phyloP scores from a whole-genome alignment of 2,888 invertebrate genomes.

The Temnothorax ravouxi region DNA sequence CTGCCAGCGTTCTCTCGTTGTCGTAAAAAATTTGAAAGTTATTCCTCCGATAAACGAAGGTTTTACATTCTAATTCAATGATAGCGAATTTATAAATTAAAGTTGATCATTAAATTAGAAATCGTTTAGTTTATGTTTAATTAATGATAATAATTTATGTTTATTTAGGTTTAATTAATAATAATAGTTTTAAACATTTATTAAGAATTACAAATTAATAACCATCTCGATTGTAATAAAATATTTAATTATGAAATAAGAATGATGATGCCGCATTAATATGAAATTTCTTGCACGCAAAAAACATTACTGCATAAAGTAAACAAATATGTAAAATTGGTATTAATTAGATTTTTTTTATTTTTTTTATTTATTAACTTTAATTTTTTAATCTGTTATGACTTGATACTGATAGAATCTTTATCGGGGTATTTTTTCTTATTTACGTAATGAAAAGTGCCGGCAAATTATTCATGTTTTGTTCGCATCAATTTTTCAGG shows the following conservation, averaged over 20 bases:
- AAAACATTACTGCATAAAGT: neutral
- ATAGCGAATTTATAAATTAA: neutral
- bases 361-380: neutral
- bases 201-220: neutral
- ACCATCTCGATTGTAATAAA: neutral
- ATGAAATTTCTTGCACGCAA: neutral
- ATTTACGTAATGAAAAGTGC: neutral
- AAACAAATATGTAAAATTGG: neutral
- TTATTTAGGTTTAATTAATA: neutral
- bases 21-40: neutral
- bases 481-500: slow-evolving; percentile 89
- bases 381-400: neutral
- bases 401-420: neutral
- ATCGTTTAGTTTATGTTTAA: neutral
- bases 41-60: neutral
- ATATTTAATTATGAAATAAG: neutral
- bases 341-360: neutral
- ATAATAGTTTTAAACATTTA: neutral
- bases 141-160: neutral
- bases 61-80: neutral
- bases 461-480: neutral
- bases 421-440: neutral
- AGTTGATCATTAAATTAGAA: neutral
- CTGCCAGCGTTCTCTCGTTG: neutral
- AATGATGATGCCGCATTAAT: neutral